Evolutionary conservation across 2,797 vertebrate genomes (phyloP), one percentile per base, ranked within the genome.

Genomic region (Apodemus agrarius): DNA sequence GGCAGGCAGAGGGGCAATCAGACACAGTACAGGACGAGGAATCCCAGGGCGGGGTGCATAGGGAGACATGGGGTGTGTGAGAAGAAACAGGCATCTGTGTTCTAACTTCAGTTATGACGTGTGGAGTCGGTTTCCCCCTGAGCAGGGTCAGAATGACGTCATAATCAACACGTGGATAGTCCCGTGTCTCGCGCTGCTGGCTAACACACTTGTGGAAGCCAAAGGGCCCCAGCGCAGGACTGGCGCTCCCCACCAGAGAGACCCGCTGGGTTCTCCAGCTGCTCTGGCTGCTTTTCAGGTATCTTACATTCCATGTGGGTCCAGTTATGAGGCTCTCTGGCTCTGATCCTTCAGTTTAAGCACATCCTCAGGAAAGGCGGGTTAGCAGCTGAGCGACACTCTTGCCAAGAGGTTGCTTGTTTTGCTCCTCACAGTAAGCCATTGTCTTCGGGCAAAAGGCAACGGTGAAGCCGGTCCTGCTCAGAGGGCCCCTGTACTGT

Each of bases 231-330:
- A 81, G 80, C 10, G 0, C 7, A 1, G 24, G 72, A 8, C 34
- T 1, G 13, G 46, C 0, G 0, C 6, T 49, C 22, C 12, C 16
- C 0, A 40, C 43, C 26, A 10, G 4, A 2, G 54, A 87, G 49
- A 49, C 63, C 0, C 0, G 1, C 26, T 69, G 54, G 6, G 34
- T 21, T 21, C 10, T 74, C 65, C 49, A 0, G 0, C 16, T 67
- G 22, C n/a, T 37, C 10, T 21, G 43, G 63, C 34, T n/a, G 84
- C 79, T 43, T 21, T 49, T n/a, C 76, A 63, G 95, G 72, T 81
- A 49, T 49, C 65, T 24, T 22, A 31, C 34, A 17, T 31, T 3
- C 9, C 19, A 17, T 0, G 0, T 54, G 65, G 19, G 57, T 65
- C 79, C 0, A 12, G 54, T 52, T 83, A 19, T 0, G 0, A n/a